Evolutionary conservation across 2,113 vertebrate species (phyloP).

Genomic region (Sapayoa aenigma): DNA sequence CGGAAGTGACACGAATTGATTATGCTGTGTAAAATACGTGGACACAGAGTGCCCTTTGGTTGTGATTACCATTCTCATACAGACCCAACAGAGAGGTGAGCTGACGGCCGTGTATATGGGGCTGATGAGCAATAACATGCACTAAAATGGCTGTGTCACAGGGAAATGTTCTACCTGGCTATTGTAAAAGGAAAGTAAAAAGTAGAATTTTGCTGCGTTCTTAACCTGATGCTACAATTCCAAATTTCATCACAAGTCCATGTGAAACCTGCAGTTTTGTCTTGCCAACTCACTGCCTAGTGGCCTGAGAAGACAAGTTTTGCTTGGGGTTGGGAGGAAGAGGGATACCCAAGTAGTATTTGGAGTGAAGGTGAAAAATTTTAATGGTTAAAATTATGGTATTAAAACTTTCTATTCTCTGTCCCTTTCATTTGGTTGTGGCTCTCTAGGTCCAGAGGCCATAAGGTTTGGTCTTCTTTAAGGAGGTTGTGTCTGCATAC

Average conservation of each 20-base stretch:
- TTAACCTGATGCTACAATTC: neutral
- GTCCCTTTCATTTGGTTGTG: neutral
- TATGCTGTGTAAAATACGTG: neutral
- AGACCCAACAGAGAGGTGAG: neutral
- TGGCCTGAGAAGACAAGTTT: neutral
- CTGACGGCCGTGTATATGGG: fast-evolving
- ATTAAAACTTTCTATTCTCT: neutral
- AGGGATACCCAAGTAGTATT: neutral
- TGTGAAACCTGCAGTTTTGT: neutral
- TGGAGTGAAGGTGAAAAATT: neutral
- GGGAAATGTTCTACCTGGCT: neutral
- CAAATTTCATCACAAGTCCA: fast-evolving
- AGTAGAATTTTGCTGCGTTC: neutral
- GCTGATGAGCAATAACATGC: neutral
- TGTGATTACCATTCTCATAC: neutral
- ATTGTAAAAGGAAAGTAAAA: neutral
- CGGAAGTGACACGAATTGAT: neutral
- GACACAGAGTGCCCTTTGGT: neutral
- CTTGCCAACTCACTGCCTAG: fast-evolving
- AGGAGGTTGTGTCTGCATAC: neutral
- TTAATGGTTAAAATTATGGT: neutral
- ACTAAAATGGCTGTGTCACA: neutral
- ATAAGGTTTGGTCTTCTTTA: neutral
- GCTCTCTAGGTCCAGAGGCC: neutral
- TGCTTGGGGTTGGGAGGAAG: neutral